These are phyloP conservation scores for Mesocricetus auratus DNA, from an alignment of 2,113 vertebrate species.

Conservation along the genomic window DNA sequence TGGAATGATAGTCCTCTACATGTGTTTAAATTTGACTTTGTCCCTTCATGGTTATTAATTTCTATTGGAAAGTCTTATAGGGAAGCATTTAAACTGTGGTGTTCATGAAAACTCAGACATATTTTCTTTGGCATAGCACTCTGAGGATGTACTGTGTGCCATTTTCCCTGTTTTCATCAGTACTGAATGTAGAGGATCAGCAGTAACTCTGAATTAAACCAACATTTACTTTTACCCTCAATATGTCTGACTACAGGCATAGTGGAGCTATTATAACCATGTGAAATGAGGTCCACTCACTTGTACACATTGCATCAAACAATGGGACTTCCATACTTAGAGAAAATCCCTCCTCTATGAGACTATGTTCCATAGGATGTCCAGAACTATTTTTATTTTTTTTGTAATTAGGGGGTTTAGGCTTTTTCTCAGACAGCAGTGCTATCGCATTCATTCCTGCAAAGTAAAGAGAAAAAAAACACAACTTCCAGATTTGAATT, in stretches of 20 bases:
- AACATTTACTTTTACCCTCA: background rate
- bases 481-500: background rate
- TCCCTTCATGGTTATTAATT: background rate
- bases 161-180: background rate
- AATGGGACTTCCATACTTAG: background rate
- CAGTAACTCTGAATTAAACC: background rate
- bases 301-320: background rate
- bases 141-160: background rate
- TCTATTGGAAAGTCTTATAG: background rate
- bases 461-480: background rate
- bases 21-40: background rate
- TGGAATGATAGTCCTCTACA: background rate
- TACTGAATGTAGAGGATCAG: background rate
- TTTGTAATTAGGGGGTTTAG: background rate
- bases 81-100: background rate
- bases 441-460: background rate
- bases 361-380: background rate
- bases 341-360: background rate
- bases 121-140: background rate
- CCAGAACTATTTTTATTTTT: background rate
- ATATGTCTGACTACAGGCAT: background rate
- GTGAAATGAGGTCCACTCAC: background rate
- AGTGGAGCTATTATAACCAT: background rate
- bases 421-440: background rate
- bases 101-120: background rate